phyloP scores from a whole-genome alignment of 2,797 vertebrate species.

The Halcyon chelicuti region DNA sequence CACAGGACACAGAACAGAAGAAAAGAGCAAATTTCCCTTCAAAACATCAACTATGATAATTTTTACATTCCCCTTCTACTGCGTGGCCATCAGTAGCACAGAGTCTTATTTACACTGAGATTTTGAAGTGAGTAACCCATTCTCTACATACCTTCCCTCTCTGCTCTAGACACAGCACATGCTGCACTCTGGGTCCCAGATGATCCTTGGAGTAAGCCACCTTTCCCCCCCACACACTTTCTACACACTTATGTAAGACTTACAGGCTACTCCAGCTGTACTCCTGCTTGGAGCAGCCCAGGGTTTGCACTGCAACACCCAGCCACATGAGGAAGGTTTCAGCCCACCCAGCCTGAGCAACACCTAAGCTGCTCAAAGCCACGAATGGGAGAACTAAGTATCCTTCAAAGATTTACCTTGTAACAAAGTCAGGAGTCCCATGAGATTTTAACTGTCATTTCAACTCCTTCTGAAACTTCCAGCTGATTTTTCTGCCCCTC shows the following conservation, averaged over 20 bases:
- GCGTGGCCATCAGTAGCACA: neutral
- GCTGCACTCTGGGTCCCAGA: neutral
- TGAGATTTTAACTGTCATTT: neutral
- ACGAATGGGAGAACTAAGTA: neutral
- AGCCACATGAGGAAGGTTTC: neutral
- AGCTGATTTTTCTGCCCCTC: neutral
- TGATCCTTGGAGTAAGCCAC: neutral
- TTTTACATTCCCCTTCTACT: neutral
- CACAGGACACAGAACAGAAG: neutral
- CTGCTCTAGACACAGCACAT: neutral
- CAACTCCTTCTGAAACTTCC: neutral
- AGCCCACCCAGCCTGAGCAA: neutral
- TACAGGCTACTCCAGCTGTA: neutral
- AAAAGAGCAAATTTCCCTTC: neutral
- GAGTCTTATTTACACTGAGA: neutral
- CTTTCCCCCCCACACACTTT: neutral
- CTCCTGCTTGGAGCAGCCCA: neutral
- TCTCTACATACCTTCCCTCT: neutral
- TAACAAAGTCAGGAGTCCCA: neutral
- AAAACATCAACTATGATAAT: fast-evolving
- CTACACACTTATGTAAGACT: neutral
- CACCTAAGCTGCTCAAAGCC: neutral
- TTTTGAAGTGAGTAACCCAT: neutral
- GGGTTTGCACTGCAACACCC: neutral
- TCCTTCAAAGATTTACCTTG: neutral